These are phyloP conservation scores for Betta splendens DNA, from an alignment of 2,797 vertebrate species.

Conservation along the genomic window DNA sequence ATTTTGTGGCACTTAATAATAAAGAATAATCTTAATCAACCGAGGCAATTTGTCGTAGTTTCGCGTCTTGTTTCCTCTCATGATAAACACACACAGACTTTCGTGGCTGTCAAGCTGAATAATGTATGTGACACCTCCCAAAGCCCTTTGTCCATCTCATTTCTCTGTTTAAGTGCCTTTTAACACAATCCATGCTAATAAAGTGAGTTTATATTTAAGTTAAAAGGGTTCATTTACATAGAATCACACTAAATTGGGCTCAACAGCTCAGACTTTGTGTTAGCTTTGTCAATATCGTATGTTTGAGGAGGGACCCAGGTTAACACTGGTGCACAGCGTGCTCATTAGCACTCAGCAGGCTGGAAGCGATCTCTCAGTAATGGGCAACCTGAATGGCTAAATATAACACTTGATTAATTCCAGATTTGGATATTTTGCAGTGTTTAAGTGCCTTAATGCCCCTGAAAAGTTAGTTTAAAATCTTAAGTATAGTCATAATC, in stretches of 20 bases:
- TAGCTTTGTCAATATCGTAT: slow-evolving; percentile 69
- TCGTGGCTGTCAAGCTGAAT: slow-evolving; percentile 6
- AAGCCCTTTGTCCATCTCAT: slow-evolving; percentile 9
- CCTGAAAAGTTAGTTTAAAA: slow-evolving; percentile 17
- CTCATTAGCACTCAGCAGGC: slow-evolving; percentile 66
- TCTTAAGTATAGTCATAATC: slow-evolving; percentile 7
- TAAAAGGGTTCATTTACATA: slow-evolving; percentile 55
- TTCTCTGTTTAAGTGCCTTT: slow-evolving; percentile 39
- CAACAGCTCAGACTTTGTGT: slow-evolving; percentile 48
- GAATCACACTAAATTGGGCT: slow-evolving; percentile 48
- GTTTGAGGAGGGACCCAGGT: slow-evolving; percentile 67
- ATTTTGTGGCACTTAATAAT: slow-evolving; percentile 91
- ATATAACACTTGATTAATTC: slow-evolving; percentile 52
- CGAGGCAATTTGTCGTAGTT: slow-evolving; percentile 57
- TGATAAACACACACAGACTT: slow-evolving; percentile 1
- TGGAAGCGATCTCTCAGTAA: slow-evolving; percentile 54
- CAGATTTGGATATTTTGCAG: slow-evolving; percentile 49
- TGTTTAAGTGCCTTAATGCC: slow-evolving; percentile 29
- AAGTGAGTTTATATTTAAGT: slow-evolving; percentile 39
- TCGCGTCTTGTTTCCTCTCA: slow-evolving; percentile 52
- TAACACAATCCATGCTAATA: slow-evolving; percentile 35
- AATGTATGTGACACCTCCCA: slow-evolving; percentile 11
- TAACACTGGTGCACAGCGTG: slow-evolving; percentile 54
- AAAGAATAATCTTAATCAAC: slow-evolving; percentile 85
- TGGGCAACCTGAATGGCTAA: slow-evolving; percentile 51